Conservation (phyloP, 2,113 vertebrate species). For the Oncorhynchus keta region DNA sequence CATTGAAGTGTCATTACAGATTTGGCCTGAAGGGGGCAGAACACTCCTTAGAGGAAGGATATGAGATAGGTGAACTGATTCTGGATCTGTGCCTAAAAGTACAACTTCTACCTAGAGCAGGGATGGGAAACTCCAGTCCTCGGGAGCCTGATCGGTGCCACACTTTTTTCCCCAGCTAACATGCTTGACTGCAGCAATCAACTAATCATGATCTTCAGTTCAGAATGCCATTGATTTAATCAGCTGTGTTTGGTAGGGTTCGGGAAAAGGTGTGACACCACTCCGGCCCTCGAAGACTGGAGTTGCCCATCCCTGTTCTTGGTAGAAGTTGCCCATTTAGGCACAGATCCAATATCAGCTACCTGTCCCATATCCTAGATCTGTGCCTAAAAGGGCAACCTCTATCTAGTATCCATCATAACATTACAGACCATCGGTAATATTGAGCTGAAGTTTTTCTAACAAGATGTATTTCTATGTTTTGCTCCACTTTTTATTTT, state of each 20-base stretch:
- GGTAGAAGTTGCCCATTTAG: background rate
- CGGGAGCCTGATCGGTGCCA: too few relatives aligned
- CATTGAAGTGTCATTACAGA: slow-evolving; percentile 14
- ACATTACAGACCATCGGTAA: background rate
- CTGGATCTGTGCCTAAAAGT: background rate
- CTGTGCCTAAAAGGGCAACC: background rate
- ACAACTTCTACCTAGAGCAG: background rate
- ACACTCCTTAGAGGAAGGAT: slow-evolving; percentile 12
- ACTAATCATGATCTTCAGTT: too few relatives aligned
- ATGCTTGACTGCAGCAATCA: too few relatives aligned
- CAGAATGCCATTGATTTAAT: too few relatives aligned
- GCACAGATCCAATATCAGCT: background rate
- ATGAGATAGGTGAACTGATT: background rate
- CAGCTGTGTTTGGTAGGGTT: too few relatives aligned
- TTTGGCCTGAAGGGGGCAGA: slow-evolving; percentile 29
- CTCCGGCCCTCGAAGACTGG: too few relatives aligned
- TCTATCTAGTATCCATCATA: background rate
- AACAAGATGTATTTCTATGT: slow-evolving; percentile 24
- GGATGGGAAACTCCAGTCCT: too few relatives aligned
- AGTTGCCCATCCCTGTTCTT: background rate
- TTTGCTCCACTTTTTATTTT: slow-evolving; percentile 23
- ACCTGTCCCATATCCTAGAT: background rate
- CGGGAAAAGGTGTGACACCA: too few relatives aligned
- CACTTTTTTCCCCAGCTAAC: too few relatives aligned
- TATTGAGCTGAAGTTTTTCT: background rate